Evolutionary conservation across 2,113 vertebrate species (phyloP), one percentile per base, ranked within the genome.

Genomic region (Eudyptes chrysolophus): DNA sequence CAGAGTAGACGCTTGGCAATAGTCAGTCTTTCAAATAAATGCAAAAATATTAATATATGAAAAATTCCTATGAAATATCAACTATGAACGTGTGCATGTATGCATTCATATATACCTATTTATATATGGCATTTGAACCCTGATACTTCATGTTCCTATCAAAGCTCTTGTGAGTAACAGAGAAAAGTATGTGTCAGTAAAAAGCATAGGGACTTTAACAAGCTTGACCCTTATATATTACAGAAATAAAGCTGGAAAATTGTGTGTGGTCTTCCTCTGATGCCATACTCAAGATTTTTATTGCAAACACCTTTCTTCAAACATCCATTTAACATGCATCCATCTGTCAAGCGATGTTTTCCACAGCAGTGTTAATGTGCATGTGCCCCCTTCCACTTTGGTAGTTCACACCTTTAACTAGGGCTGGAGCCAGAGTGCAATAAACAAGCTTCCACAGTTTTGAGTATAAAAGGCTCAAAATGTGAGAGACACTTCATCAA

Each of bases 241-340:
- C 76, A 94, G 87, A 71, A 83, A 92, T 89, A 85, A 95, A 87
- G 90, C 49, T 92, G 69, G 90, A 82, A 92, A 75, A 55, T 80
- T 58, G 94, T 69, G 96, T 95, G 96, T 96, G 96, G 97, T 98
- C 96, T n/a, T 95, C 57, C 80, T 95, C 79, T 93, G 96, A 93
- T 94, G 94, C 94, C 87, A 76, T 81, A 60, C 76, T 95, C 94
- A 40, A 79, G 92, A 48, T 92, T 96, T 97, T 97, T 96, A 97
- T 96, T 96, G 91, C 96, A 96, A 97, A 97, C 95, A 96, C 94
- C 95, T 97, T 97, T 94, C 95, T 95, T 58, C 89, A 94, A 97
- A 95, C 66, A 95, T 97, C 96, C 79, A 97, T 94, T 97, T 97
- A 95, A 92, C 84, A 96, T 94, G 44, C 76, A 90, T 60, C 75